These are phyloP conservation scores for Dendrolimus kikuchii DNA, from an alignment of 1,140 invertebrate species.

Conservation along the genomic window DNA sequence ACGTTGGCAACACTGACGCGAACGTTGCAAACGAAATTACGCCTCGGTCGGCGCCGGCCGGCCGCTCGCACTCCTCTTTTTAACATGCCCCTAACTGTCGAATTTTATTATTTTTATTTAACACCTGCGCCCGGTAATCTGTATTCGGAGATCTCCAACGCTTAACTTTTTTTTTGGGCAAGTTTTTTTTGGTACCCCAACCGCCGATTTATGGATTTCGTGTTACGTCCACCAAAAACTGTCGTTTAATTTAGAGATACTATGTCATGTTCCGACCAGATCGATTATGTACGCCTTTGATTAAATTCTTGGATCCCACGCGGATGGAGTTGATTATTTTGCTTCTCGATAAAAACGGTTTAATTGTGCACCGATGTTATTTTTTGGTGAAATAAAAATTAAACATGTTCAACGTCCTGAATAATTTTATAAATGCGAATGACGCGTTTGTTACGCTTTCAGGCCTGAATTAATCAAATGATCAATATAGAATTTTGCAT, in stretches of 20 bases:
- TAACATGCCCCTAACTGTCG: conserved; percentile 41
- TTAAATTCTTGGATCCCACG: conserved; percentile 24
- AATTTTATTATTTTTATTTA: conserved; percentile 71
- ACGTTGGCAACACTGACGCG: conserved; percentile 9
- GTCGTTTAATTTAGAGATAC: conserved; percentile 57
- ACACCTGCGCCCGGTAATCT: conserved; percentile 68
- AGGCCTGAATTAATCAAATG: too few species aligned
- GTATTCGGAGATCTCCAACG: conserved; percentile 68
- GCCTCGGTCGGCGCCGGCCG: conserved; percentile 57
- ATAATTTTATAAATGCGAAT: too few species aligned
- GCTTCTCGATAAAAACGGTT: neutral
- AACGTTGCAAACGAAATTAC: conserved; percentile 61
- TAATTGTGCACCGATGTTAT: too few species aligned
- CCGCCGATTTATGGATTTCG: conserved; percentile 54
- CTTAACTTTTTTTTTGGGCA: conserved; percentile 63
- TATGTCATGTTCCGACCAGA: conserved; percentile 47
- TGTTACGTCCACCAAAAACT: conserved; percentile 52
- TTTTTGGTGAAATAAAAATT: too few species aligned
- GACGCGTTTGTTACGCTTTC: too few species aligned
- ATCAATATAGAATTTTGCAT: too few species aligned
- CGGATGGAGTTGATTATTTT: neutral
- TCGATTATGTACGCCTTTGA: conserved; percentile 60
- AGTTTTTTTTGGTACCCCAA: conserved; percentile 38
- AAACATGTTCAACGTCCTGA: too few species aligned
- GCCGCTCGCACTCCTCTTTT: conserved; percentile 60